phyloP scores from a whole-genome alignment of 2,888 invertebrate genomes.

The Acanthosepion lycidas region DNA sequence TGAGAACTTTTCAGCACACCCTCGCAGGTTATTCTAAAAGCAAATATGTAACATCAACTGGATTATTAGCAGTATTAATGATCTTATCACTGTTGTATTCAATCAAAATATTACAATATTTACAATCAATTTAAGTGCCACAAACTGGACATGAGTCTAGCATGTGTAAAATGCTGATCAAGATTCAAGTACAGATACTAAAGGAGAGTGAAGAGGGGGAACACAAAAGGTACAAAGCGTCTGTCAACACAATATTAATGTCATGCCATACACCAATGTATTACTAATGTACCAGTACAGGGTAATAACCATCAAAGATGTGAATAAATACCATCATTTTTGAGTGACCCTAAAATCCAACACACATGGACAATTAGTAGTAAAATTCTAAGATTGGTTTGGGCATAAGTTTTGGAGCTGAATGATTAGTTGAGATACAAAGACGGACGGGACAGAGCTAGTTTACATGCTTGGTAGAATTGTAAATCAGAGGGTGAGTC shows the following conservation, averaged over 20 bases:
- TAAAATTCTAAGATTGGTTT: background rate
- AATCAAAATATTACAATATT: background rate
- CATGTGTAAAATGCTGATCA: background rate
- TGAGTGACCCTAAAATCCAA: background rate
- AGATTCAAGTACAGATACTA: background rate
- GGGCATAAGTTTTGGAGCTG: background rate
- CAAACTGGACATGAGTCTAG: background rate
- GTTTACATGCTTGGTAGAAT: background rate
- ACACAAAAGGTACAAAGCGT: background rate
- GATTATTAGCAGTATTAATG: background rate
- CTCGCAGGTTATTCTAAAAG: background rate
- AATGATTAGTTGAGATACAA: background rate
- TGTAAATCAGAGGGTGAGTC: background rate
- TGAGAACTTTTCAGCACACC: too few relatives aligned
- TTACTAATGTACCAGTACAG: background rate
- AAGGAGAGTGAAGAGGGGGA: background rate
- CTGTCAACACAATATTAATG: background rate
- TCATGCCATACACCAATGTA: background rate
- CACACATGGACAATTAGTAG: background rate
- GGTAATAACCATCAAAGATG: background rate
- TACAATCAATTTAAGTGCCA: background rate
- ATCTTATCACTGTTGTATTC: background rate
- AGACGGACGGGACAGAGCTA: rapidly evolving
- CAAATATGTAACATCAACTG: background rate
- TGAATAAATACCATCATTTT: slow-evolving; percentile 18